These are phyloP conservation scores for Odontothrips loti DNA, from an alignment of 2,888 invertebrate genomes.

Conservation along the genomic window DNA sequence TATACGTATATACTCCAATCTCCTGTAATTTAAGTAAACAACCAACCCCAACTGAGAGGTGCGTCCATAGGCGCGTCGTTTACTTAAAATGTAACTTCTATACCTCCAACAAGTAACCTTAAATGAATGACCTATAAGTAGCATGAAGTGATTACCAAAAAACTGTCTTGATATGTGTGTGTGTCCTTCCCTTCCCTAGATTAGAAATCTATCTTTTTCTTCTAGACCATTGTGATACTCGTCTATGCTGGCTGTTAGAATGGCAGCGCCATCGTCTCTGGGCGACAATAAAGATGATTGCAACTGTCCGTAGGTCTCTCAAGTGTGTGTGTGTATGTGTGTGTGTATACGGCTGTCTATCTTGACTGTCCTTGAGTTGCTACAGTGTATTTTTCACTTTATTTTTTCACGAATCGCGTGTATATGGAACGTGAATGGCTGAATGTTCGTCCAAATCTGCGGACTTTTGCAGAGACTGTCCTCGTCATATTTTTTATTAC, in stretches of 20 bases:
- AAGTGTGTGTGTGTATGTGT: not conserved
- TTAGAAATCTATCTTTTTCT: not conserved
- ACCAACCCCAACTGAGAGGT: too few species aligned
- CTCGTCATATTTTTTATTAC: not conserved
- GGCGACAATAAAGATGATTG: not conserved
- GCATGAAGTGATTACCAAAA: too few species aligned
- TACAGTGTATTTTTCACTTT: constrained; percentile 15
- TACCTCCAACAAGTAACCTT: too few species aligned
- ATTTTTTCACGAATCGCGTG: not conserved
- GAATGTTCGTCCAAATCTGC: constrained; percentile 16
- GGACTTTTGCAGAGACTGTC: constrained; percentile 25
- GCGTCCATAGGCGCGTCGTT: too few species aligned
- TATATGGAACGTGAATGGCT: not conserved
- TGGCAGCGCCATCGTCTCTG: not conserved
- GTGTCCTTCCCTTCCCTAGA: too few species aligned
- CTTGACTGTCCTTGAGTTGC: constrained; percentile 14
- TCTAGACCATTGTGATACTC: constrained; percentile 14
- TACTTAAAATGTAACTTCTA: too few species aligned
- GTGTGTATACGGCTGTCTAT: not conserved
- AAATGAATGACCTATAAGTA: too few species aligned
- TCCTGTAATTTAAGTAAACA: too few species aligned
- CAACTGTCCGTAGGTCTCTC: not conserved
- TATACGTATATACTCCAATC: too few species aligned
- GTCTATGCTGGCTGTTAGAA: not conserved
- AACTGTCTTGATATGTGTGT: too few species aligned